Evolutionary conservation across 2,113 vertebrate genomes (phyloP).

Genomic region (Prochilodus magdalenae): DNA sequence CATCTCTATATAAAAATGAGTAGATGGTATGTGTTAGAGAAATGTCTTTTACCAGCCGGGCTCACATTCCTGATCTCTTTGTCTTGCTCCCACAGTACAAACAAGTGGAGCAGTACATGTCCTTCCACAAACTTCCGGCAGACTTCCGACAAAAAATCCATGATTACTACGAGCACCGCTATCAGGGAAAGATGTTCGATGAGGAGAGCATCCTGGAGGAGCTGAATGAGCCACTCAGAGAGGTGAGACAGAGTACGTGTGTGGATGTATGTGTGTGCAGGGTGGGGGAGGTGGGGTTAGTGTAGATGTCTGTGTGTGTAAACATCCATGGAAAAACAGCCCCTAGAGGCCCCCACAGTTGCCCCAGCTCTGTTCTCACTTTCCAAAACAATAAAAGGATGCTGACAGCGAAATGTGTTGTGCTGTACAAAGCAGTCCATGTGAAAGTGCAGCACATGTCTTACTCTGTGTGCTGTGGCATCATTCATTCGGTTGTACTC

Average conservation of each 20-base stretch:
- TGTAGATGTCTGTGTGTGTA: conserved; percentile 26
- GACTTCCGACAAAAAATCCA: conserved; percentile 98
- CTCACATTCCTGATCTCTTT: conserved; percentile 13
- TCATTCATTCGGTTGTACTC: neutral
- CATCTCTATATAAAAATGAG: no score
- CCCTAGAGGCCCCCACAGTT: conserved; percentile 32
- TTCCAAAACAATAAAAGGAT: conserved; percentile 42
- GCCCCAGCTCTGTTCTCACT: conserved; percentile 12
- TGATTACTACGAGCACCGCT: conserved; percentile 97
- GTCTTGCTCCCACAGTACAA: conserved; percentile 83
- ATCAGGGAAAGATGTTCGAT: conserved; percentile 99
- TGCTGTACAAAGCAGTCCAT: conserved; percentile 11
- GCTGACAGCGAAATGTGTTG: conserved; percentile 4
- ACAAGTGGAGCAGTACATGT: conserved; percentile 99
- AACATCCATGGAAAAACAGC: conserved; percentile 39
- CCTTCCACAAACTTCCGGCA: conserved; percentile 95
- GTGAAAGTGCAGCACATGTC: neutral
- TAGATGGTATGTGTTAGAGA: neutral
- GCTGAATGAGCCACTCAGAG: conserved; percentile 91
- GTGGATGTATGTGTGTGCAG: neutral
- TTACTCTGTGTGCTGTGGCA: neutral
- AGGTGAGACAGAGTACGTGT: conserved; percentile 75
- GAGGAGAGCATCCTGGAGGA: conserved; percentile 97
- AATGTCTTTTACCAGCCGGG: conserved; percentile 3
- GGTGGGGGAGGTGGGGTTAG: neutral